Conservation (phyloP, 2,797 vertebrate genomes). For the Cuniculus paca region DNA sequence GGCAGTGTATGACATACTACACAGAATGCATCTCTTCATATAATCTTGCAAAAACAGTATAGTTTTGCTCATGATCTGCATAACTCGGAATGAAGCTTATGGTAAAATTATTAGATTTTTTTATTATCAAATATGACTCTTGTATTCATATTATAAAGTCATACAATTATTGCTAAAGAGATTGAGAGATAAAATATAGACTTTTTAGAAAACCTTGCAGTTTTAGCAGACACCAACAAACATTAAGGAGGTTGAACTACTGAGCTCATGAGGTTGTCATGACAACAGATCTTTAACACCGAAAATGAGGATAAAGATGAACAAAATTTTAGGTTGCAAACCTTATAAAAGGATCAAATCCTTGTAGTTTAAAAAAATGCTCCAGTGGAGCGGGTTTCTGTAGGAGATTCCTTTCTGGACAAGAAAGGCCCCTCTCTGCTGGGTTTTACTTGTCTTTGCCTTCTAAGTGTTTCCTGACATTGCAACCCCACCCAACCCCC, state of each 20-base stretch:
- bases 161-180: constrained; percentile 38
- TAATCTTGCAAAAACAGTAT: constrained; percentile 14
- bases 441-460: neutral
- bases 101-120: constrained; percentile 26
- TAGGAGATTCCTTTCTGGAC: neutral
- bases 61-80: neutral
- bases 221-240: constrained; percentile 67
- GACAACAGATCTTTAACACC: constrained; percentile 83
- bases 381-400: neutral
- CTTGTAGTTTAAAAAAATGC: constrained; percentile 23
- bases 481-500: neutral
- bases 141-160: neutral
- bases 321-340: constrained; percentile 27
- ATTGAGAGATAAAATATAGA: constrained; percentile 43
- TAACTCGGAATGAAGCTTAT: neutral
- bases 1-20: neutral
- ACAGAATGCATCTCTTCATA: neutral
- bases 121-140: neutral
- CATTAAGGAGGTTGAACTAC: constrained; percentile 68
- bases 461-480: constrained; percentile 18
- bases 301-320: constrained; percentile 73
- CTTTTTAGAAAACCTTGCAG: constrained; percentile 62
- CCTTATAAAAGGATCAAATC: constrained; percentile 42
- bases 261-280: constrained; percentile 79
- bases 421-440: neutral